Evolutionary conservation across 2,113 vertebrate species (phyloP).

Genomic region (Eurystomus gularis): DNA sequence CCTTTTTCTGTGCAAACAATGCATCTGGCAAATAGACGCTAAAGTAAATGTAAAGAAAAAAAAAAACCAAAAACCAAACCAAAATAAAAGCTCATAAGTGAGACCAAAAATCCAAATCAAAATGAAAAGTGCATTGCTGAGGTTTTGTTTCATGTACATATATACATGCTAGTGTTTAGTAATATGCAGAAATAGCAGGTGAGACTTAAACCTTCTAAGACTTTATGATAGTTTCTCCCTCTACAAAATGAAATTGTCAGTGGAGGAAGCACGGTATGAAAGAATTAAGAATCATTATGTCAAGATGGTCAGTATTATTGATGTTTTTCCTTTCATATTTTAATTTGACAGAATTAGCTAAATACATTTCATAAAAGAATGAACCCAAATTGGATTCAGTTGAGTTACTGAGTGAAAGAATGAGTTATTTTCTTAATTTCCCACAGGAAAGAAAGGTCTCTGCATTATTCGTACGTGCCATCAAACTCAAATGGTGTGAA

Average conservation of each 20-base stretch:
- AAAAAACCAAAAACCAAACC: neutral
- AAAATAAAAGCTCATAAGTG: neutral
- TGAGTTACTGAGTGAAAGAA: constrained; percentile 22
- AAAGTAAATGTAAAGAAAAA: neutral
- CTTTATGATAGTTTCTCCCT: neutral
- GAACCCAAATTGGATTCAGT: constrained; percentile 8
- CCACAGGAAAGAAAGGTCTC: constrained; percentile 30
- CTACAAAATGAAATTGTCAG: neutral
- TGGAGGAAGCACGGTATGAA: neutral
- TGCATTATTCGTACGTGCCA: neutral
- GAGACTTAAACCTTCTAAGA: neutral
- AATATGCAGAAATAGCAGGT: neutral
- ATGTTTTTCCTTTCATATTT: neutral
- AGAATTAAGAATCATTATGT: neutral
- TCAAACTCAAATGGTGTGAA: constrained; percentile 29
- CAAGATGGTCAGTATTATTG: neutral
- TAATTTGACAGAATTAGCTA: constrained; percentile 4
- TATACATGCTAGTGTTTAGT: neutral
- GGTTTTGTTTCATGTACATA: neutral
- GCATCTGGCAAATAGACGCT: neutral
- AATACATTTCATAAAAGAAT: constrained; percentile 22
- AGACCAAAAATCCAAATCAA: neutral
- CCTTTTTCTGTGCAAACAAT: neutral
- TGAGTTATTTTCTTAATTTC: constrained; percentile 54
- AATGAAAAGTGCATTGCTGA: neutral